Conservation (phyloP, 2,888 invertebrate species). For the Lasiommata megera region DNA sequence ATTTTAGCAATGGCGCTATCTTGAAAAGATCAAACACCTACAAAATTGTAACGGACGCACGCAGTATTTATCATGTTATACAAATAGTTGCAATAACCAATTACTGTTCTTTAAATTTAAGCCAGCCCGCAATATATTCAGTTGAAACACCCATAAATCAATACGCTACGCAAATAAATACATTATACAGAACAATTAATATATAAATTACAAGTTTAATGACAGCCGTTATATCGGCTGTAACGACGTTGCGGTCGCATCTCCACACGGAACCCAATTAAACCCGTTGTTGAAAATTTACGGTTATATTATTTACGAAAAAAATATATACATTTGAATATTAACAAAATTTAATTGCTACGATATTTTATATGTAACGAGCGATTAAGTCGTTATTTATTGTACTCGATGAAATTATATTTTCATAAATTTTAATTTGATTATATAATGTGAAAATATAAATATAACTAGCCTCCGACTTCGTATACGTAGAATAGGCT, state of each 20-base stretch:
- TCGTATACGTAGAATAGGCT: too few relatives aligned
- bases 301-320: background rate
- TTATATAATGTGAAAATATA: too few relatives aligned
- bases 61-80: too few relatives aligned
- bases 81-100: too few relatives aligned
- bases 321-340: background rate
- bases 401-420: background rate
- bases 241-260: background rate
- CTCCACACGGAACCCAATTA: background rate
- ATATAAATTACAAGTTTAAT: conserved; percentile 8
- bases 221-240: background rate
- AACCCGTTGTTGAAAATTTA: background rate
- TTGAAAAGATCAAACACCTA: too few relatives aligned
- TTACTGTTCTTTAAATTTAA: background rate
- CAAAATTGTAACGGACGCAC: too few relatives aligned
- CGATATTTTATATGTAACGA: background rate
- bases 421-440: too few relatives aligned
- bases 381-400: background rate
- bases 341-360: background rate
- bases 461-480: too few relatives aligned
- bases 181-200: conserved; percentile 13
- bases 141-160: conserved; percentile 10
- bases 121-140: background rate
- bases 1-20: too few relatives aligned
- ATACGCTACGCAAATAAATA: conserved; percentile 16